Base-by-base conservation (phyloP, 1,140 invertebrate genomes). In the Drosophila setifemur region DNA sequence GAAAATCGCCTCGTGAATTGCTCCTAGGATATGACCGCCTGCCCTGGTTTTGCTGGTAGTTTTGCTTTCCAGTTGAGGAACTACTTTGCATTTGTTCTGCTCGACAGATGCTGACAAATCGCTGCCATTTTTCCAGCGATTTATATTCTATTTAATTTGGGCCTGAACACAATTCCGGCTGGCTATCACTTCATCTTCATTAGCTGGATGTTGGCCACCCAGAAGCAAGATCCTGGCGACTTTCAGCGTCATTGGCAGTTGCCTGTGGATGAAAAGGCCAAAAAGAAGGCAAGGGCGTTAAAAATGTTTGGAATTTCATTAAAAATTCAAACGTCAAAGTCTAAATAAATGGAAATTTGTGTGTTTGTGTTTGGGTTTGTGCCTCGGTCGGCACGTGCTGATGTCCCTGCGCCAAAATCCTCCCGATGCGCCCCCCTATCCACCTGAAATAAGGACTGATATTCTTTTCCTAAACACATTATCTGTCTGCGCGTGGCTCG, bases 261-360 rank as follows among this genome's bases (percentile, higher is more conserved):
- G 73, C 52, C 75, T 54, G 61, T 31, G 16, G 35, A 45, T 14
- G 52, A 64, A 40, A 48, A n/a, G 25, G 16, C 48, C 50, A 57
- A 25, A 60, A 58, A 67, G n/a, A n/a, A 67, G n/a, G 18, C 44
- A 75, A 12, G 52, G 50, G 78, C 82, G 82, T 73, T 73, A 86
- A 85, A 71, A 86, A 87, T 81, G 61, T 86, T 85, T 81, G 81
- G 82, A 86, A 86, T 86, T 86, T 86, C 82, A 86, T 86, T 86
- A 86, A 81, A 86, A 86, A 87, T 86, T 73, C 82, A 87, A 86
- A 86, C 77, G 75, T 86, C 81, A 86, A 86, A 73, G 82, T 73
- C 81, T 35, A 81, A 86, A 86, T 86, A 86, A 86, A 86, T 86
- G 81, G 72, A 86, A 87, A 77, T 73, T 87, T 66, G 60, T 78